These are phyloP conservation scores for Cassiopea andromeda DNA, from an alignment of 30 jellyfish, hydroid and myxozoan genomes.

Conservation along the genomic window DNA sequence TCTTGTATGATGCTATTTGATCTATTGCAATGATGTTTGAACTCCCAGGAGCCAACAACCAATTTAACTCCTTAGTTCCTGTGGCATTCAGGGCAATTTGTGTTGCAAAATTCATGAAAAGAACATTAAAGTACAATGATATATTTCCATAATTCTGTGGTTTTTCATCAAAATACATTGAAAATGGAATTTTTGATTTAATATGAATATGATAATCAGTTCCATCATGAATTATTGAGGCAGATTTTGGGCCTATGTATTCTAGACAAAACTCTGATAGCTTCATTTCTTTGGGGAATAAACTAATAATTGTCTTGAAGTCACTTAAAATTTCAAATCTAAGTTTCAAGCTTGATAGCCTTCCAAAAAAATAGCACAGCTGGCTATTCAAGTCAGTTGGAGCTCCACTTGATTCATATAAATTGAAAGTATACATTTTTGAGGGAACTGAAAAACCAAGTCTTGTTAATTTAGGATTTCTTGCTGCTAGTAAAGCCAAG, in stretches of 20 bases:
- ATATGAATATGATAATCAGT: conserved; percentile 48
- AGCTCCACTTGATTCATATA: conserved; percentile 28
- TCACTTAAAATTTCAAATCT: conserved; percentile 58
- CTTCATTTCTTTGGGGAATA: conserved; percentile 57
- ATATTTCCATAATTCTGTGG: conserved; percentile 18
- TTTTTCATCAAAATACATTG: conserved; percentile 42
- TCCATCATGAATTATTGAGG: conserved; percentile 60
- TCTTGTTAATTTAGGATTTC: conserved; percentile 57
- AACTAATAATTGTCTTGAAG: conserved; percentile 75
- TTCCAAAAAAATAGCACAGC: conserved; percentile 35
- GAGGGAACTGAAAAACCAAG: conserved; percentile 89
- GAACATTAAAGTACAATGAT: conserved; percentile 75
- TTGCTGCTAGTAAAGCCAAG: conserved; percentile 41
- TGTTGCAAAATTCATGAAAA: conserved; percentile 83
- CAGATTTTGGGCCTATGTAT: conserved; percentile 64
- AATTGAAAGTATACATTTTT: conserved; percentile 20
- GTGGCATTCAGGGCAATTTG: conserved; percentile 82
- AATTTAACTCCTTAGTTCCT: conserved; percentile 63
- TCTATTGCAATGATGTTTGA: conserved; percentile 82
- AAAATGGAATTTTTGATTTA: conserved; percentile 46
- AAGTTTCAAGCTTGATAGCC: conserved; percentile 74
- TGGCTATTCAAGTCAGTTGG: conserved; percentile 49
- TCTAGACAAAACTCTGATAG: conserved; percentile 76
- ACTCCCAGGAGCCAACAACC: conserved; percentile 89
- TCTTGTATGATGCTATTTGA: conserved; percentile 64